These are phyloP conservation scores for Pelvicachromis taeniatus DNA, from an alignment of 2,113 vertebrate species.

Conservation along the genomic window DNA sequence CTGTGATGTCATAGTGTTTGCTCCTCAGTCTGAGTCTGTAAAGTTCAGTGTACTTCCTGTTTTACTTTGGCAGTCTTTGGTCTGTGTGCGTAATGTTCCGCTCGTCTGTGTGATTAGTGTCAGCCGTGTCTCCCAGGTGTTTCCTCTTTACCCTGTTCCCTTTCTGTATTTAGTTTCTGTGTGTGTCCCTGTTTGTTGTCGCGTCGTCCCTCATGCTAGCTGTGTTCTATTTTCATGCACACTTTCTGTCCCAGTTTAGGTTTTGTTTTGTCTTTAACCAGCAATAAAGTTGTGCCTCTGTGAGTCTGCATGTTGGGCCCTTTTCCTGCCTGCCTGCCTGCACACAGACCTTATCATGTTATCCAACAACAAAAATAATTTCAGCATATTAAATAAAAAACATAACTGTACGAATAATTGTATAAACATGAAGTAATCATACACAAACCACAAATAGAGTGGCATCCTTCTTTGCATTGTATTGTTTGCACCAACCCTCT, in stretches of 20 bases:
- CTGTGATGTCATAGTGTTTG: no score
- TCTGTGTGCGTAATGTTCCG: no score
- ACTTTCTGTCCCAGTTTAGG: neutral
- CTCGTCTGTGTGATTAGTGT: no score
- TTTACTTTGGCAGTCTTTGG: no score
- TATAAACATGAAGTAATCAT: neutral
- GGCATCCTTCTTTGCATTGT: accelerated
- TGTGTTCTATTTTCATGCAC: neutral
- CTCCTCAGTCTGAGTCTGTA: no score
- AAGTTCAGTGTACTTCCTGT: no score
- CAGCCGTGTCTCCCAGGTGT: no score
- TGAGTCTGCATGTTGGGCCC: no score
- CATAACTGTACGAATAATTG: neutral
- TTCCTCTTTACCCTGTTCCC: no score
- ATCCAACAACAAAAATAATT: neutral
- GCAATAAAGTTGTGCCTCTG: neutral
- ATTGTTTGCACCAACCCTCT: neutral
- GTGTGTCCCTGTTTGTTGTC: neutral
- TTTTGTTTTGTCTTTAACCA: accelerated
- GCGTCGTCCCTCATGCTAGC: accelerated
- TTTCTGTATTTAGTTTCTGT: neutral
- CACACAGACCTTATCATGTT: no score
- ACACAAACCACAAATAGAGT: neutral
- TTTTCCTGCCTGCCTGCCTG: no score
- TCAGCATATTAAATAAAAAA: neutral